A percentile compares a stretch with the other conserved stretches of the same genome.
Conservation (phyloP, 2,113 vertebrate species). For the Agapornis roseicollis region DNA sequence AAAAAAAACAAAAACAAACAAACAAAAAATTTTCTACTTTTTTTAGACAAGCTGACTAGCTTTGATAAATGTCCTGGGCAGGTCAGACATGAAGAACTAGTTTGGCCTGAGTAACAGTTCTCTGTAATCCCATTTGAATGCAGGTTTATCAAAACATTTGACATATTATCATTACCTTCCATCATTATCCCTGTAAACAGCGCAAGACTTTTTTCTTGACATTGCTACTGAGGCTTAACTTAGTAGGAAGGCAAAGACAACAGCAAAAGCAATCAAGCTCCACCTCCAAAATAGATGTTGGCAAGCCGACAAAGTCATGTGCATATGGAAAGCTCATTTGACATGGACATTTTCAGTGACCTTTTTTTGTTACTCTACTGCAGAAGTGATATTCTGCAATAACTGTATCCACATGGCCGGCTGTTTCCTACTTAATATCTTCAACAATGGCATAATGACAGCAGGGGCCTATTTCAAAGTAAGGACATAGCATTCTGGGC, state of each 20-base stretch:
- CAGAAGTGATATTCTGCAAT: slow-evolving; percentile 46
- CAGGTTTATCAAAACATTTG: background rate
- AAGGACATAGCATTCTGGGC: background rate
- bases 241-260: background rate
- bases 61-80: background rate
- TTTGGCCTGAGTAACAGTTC: background rate
- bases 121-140: background rate
- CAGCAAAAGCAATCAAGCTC: background rate
- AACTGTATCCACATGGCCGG: slow-evolving; percentile 1
- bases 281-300: background rate
- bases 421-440: slow-evolving; percentile 35
- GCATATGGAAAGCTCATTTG: background rate
- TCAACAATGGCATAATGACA: background rate
- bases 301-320: background rate
- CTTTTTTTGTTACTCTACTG: background rate
- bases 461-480: background rate
- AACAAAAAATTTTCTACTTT: background rate
- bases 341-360: background rate
- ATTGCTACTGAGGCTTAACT: background rate
- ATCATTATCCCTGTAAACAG: background rate
- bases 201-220: background rate
- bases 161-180: background rate
- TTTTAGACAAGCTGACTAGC: background rate
- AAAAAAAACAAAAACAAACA: background rate
- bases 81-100: background rate